A percentile compares a stretch with the other conserved stretches of the same genome.
phyloP scores from a whole-genome alignment of 2,888 invertebrate genomes.

The Drosophila paramelanica region DNA sequence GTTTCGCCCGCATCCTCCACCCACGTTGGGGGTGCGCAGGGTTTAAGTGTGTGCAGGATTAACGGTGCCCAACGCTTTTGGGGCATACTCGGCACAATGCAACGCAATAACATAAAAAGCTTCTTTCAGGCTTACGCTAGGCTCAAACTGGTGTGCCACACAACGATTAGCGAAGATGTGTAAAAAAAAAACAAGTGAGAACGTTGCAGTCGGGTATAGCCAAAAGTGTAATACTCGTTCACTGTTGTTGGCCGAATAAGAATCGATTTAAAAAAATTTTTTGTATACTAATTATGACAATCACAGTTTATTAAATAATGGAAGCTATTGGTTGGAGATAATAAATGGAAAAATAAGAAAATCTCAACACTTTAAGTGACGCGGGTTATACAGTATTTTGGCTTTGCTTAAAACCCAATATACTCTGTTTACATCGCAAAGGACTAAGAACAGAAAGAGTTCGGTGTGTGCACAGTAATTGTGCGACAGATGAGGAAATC shows the following conservation, averaged over 20 bases:
- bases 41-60: constrained; percentile 28
- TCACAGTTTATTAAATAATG: too few relatives aligned
- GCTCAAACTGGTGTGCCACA: constrained; percentile 38
- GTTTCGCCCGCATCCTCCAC: background rate
- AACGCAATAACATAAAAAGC: constrained; percentile 59
- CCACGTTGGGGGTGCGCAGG: background rate
- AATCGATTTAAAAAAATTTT: too few relatives aligned
- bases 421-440: background rate
- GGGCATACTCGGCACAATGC: constrained; percentile 53
- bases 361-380: too few relatives aligned
- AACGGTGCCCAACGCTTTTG: constrained; percentile 52
- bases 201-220: background rate
- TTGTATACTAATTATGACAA: too few relatives aligned
- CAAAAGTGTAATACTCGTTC: too few relatives aligned
- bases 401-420: too few relatives aligned
- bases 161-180: constrained; percentile 52
- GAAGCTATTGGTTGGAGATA: too few relatives aligned
- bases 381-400: too few relatives aligned
- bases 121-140: constrained; percentile 30
- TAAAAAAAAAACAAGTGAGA: background rate
- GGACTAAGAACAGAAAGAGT: background rate
- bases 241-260: too few relatives aligned
- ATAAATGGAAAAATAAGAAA: too few relatives aligned
- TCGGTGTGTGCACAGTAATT: constrained; percentile 1
- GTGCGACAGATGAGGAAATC: constrained; percentile 21